These are phyloP conservation scores for Sturnira hondurensis DNA, from an alignment of 2,113 vertebrate genomes.

Conservation along the genomic window DNA sequence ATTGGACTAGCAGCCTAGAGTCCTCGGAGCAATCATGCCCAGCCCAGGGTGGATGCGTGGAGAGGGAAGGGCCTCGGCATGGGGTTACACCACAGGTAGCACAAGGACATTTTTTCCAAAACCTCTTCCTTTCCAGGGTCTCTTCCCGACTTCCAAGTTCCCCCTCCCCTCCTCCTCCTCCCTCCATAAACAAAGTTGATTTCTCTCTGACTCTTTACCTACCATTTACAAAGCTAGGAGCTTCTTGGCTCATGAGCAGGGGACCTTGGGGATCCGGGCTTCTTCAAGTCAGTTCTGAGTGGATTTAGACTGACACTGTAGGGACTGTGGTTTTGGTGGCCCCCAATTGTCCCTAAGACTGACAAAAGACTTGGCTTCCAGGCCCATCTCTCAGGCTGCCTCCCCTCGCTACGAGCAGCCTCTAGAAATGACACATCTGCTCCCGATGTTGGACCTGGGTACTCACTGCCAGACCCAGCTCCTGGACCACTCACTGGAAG, in stretches of 20 bases:
- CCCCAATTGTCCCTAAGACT: not conserved
- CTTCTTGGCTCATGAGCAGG: not conserved
- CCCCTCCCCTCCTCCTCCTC: not conserved
- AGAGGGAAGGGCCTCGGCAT: not conserved
- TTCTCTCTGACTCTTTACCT: conserved; percentile 25
- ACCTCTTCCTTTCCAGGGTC: not conserved
- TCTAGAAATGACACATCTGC: not conserved
- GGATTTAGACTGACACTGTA: not conserved
- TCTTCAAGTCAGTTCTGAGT: not conserved
- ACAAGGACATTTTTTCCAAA: not conserved
- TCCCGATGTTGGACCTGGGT: not conserved
- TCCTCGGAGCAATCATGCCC: not conserved
- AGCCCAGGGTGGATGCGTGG: not conserved
- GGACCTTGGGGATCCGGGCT: not conserved
- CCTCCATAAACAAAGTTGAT: not conserved
- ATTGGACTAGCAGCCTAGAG: not conserved
- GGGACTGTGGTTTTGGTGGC: not conserved
- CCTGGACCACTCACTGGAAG: not conserved
- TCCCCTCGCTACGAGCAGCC: not conserved
- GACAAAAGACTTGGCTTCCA: not conserved
- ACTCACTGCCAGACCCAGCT: not conserved
- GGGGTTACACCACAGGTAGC: not conserved
- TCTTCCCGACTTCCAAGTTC: not conserved
- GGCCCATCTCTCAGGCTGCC: not conserved
- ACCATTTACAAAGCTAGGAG: conserved; percentile 26